Base-by-base conservation (phyloP, 2,113 vertebrate species). In the Caranx melampygus region DNA sequence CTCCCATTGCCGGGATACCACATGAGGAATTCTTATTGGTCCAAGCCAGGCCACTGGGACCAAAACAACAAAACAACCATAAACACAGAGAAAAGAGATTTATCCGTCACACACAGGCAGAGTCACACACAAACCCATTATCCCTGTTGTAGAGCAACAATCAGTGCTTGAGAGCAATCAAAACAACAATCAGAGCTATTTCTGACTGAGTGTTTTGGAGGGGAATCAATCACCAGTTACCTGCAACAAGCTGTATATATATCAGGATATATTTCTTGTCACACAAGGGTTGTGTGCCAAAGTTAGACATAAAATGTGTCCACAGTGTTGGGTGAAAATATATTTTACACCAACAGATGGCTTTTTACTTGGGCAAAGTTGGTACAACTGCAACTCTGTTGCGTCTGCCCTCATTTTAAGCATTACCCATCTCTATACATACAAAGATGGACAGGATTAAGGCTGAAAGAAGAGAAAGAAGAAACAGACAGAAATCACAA, bases 21-120 rank as follows among this genome's bases (percentile, higher is more conserved):
- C 72, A 85, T 72, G 63, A 82, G 87, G 89, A 91, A 91, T 91
- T 81, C 72, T 72, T 61, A 78, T 70, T 80, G 72, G 81, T 84
- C 78, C 26, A 20, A 77, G 84, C 82, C 21, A 68, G 42, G 54
- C 75, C 74, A 61, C 55, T 52, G 55, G 72, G 72, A 73, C 33
- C 75, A 55, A 64, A 86, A 82, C 57, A 88, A 85, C 58, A 70
- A 84, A 87, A 87, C 68, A 70, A 75, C 72, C 67, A 64, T 79
- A 62, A 89, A 87, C 45, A 84, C 49, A 49, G 62, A 82, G 71
- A 62, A 26, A 61, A 64, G 78, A 57, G 26, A 79, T 87, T 81
- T 79, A 81, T 83, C 83, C 62, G n/a, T 72, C 61, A 5, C 71
- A 37, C 80, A 83, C 83, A 87, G 40, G 70, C 72, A 59, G 5